A percentile compares a stretch with the other conserved stretches of the same genome.
phyloP scores from a whole-genome alignment of 2,113 vertebrate species.

The Calypte anna region DNA sequence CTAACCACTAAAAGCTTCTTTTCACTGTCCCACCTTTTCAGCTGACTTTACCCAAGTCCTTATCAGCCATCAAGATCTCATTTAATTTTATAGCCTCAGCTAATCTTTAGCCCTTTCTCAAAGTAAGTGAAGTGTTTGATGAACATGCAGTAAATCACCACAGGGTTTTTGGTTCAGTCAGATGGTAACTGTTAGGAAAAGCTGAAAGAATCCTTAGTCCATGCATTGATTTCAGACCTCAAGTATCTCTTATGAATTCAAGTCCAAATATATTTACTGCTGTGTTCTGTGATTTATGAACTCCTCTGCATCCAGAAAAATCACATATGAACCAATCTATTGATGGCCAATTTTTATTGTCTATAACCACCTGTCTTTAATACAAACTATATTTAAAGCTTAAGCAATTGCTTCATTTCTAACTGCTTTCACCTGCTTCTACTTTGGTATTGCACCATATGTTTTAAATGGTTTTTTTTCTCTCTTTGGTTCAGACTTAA shows the following conservation, averaged over 20 bases:
- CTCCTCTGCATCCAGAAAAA: constrained; percentile 69
- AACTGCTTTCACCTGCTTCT: constrained; percentile 87
- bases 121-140: constrained; percentile 64
- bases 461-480: constrained; percentile 80
- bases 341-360: constrained; percentile 73
- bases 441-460: constrained; percentile 84
- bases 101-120: constrained; percentile 66
- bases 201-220: constrained; percentile 75
- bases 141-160: constrained; percentile 64
- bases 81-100: constrained; percentile 59
- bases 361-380: constrained; percentile 77
- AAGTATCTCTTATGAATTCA: constrained; percentile 71
- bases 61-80: constrained; percentile 51
- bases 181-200: constrained; percentile 80
- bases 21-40: constrained; percentile 16
- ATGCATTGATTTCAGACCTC: constrained; percentile 73
- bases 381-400: constrained; percentile 75
- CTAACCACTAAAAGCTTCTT: constrained; percentile 12
- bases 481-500: neutral
- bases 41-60: constrained; percentile 49
- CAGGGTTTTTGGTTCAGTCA: constrained; percentile 63
- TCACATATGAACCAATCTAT: constrained; percentile 68
- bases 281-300: constrained; percentile 74
- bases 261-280: constrained; percentile 73
- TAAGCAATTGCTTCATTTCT: constrained; percentile 78